These are phyloP conservation scores for Brachyhypopomus gauderio DNA, from an alignment of 2,113 vertebrate genomes.

Conservation along the genomic window DNA sequence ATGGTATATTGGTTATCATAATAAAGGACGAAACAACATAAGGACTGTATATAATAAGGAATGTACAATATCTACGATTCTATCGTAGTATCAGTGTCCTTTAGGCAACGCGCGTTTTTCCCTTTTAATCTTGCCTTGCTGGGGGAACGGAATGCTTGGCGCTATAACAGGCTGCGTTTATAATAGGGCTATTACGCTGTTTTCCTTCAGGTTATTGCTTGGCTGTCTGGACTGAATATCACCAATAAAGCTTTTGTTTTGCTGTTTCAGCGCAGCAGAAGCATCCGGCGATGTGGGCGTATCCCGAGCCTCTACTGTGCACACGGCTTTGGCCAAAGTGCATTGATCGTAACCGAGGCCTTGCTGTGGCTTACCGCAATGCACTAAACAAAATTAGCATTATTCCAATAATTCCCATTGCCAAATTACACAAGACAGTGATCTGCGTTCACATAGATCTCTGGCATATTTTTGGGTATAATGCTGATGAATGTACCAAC, in stretches of 20 bases:
- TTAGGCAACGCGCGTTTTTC: constrained; percentile 14
- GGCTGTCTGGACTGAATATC: constrained; percentile 78
- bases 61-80: no score
- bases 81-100: background rate
- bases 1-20: background rate
- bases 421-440: background rate
- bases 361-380: constrained; percentile 68
- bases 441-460: background rate
- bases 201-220: constrained; percentile 78
- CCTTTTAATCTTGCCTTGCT: constrained; percentile 62
- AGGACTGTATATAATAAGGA: no score
- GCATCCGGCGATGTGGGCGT: constrained; percentile 66
- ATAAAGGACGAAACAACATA: background rate
- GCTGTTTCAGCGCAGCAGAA: constrained; percentile 73
- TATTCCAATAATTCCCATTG: background rate
- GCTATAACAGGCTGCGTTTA: constrained; percentile 72
- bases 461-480: background rate
- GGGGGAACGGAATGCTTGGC: constrained; percentile 69
- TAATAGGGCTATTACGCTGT: constrained; percentile 76
- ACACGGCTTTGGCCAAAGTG: constrained; percentile 77
- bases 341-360: constrained; percentile 98
- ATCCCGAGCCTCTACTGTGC: constrained; percentile 64
- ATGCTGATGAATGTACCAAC: background rate
- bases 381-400: background rate
- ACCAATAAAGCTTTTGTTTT: constrained; percentile 78